Evolutionary conservation across 2,113 vertebrate species (phyloP), one percentile per base, ranked within the genome.

Genomic region (Rhizomys pruinosus): DNA sequence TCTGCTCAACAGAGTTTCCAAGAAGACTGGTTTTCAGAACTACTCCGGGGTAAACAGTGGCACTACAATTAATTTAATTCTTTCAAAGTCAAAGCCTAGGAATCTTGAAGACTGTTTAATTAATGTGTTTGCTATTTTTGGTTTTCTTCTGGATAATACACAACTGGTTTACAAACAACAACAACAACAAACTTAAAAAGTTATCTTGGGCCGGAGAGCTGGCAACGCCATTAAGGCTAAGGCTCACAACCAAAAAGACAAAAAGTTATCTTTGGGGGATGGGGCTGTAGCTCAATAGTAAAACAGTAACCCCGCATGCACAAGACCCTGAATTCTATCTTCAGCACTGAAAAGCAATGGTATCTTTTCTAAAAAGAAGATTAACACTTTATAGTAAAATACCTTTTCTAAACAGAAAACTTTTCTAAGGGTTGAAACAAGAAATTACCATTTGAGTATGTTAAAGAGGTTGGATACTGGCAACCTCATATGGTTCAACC

Each of bases 111-210:
- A 6, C 68, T 89, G 78, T 47, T n/a, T 94, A 91, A 93, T 92
- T 72, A 85, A 92, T 78, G 32, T 85, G 37, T 85, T 94, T 92
- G 87, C 19, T 4, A 64, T 55, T 82, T 87, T 81, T 64, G 42
- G 37, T 84, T 84, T n/a, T 19, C 78, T 92, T 88, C 76, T 90
- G 19, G 12, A 94, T 80, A 88, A 92, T 94, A 88, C 81, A 85
- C 27, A 95, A 90, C 87, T 59, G 27, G 2, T 15, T 90, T 77
- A 47, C 17, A 63, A 84, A 52, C n/a, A n/a, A n/a, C n/a, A n/a
- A n/a, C n/a, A n/a, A n/a, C n/a, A n/a, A n/a, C n/a, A n/a, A n/a
- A n/a, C n/a, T n/a, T n/a, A n/a, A n/a, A n/a, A n/a, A n/a, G n/a
- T n/a, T n/a, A n/a, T n/a, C n/a, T n/a, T n/a, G n/a, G n/a, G n/a